Percentiles rank a stretch among this genome's conserved stretches.
These are phyloP conservation scores for Platycnemis pennipes DNA, from an alignment of 2,888 invertebrate genomes.

Conservation along the genomic window DNA sequence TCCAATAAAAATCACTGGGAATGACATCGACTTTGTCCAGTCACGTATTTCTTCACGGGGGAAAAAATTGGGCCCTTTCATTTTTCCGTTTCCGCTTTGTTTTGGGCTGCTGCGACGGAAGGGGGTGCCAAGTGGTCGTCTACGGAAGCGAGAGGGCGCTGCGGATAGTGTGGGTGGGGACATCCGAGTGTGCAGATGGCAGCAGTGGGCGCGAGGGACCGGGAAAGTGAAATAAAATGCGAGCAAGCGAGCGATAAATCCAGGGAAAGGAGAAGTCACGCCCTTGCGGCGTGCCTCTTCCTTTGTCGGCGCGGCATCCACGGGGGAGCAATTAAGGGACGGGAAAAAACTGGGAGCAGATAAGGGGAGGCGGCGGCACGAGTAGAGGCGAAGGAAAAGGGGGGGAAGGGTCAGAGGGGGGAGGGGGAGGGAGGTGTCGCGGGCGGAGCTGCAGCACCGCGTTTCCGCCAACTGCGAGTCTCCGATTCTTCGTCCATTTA, in stretches of 20 bases:
- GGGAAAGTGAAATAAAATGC: not conserved
- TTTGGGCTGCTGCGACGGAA: no score
- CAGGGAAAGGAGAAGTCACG: not conserved
- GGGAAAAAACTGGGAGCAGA: not conserved
- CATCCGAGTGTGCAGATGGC: not conserved
- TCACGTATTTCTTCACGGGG: no score
- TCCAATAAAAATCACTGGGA: no score
- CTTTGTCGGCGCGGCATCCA: not conserved
- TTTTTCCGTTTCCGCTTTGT: no score
- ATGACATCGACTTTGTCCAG: no score
- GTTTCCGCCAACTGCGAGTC: no score
- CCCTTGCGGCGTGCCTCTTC: not conserved
- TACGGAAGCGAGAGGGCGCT: not conserved
- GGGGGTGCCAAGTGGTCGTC: no score
- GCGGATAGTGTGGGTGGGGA: not conserved
- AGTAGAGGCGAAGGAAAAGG: not conserved
- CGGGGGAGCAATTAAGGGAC: not conserved
- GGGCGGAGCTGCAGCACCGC: no score
- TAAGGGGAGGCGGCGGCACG: not conserved
- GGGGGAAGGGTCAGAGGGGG: no score
- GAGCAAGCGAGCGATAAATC: not conserved
- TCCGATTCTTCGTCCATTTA: no score
- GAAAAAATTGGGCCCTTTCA: no score
- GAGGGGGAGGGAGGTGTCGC: no score
- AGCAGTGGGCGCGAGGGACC: not conserved